A percentile compares a stretch with the other conserved stretches of the same genome.
These are phyloP conservation scores for Phanerotoma sp. DNA, from an alignment of 2,888 invertebrate genomes.

Conservation along the genomic window DNA sequence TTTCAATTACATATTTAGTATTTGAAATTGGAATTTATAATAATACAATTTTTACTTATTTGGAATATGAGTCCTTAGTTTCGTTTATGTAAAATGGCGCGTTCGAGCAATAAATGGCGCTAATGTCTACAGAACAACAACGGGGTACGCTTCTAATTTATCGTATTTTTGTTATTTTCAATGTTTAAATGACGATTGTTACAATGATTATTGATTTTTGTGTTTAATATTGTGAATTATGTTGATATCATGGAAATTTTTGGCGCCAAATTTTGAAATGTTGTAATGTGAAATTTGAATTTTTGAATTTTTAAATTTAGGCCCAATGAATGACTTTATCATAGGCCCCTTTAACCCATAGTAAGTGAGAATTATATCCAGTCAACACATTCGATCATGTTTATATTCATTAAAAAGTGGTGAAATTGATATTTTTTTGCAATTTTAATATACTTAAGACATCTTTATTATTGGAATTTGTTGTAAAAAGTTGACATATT, in stretches of 20 bases:
- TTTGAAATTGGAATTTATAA: not conserved
- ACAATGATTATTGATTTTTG: not conserved
- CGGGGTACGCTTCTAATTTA: conserved; percentile 39
- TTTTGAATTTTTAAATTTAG: conserved; percentile 56
- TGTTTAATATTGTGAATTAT: not conserved
- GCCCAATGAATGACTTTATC: conserved; percentile 31
- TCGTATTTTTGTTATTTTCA: conserved; percentile 41
- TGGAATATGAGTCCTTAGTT: conserved; percentile 33
- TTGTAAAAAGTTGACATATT: too few relatives aligned
- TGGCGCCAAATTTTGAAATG: not conserved
- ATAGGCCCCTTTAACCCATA: conserved; percentile 7
- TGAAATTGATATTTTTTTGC: not conserved
- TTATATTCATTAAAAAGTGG: not conserved
- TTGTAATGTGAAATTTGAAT: conserved; percentile 46
- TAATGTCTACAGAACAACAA: conserved; percentile 47
- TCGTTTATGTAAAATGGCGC: conserved; percentile 54
- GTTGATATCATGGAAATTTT: not conserved
- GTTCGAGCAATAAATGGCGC: conserved; percentile 56
- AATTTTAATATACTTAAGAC: too few relatives aligned
- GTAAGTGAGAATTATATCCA: not conserved
- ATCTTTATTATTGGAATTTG: too few relatives aligned
- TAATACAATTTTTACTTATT: not conserved
- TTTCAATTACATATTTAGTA: not conserved
- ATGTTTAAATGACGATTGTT: conserved; percentile 22
- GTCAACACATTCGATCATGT: too few relatives aligned